phyloP scores from a whole-genome alignment of 2,888 invertebrate genomes.

The Malthinus flaveolus region DNA sequence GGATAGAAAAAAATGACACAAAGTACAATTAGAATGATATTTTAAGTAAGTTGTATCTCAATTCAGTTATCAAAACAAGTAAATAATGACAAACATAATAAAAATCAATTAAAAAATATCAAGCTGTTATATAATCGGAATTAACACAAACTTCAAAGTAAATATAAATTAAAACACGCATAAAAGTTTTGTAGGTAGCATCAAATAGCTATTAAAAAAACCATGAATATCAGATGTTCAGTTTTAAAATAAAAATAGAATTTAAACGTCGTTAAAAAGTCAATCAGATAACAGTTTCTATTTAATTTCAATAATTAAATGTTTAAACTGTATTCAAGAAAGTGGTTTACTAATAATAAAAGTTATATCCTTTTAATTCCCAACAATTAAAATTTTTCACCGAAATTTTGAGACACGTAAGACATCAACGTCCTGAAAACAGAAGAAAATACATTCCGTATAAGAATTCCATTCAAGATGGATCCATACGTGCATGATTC shows the following conservation, averaged over 20 bases:
- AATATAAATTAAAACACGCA: conserved; percentile 25
- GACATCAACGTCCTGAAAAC: not conserved
- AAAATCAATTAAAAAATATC: conserved; percentile 31
- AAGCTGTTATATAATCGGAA: conserved; percentile 28
- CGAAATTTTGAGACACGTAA: too few relatives aligned
- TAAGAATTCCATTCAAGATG: too few relatives aligned
- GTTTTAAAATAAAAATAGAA: conserved; percentile 14
- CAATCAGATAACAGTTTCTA: conserved; percentile 8
- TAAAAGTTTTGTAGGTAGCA: conserved; percentile 28
- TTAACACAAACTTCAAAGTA: conserved; percentile 23
- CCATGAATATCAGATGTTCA: conserved; percentile 12
- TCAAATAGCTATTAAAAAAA: conserved; percentile 15
- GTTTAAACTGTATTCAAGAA: not conserved
- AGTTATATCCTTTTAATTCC: not conserved
- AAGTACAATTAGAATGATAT: too few relatives aligned
- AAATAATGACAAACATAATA: conserved; percentile 19
- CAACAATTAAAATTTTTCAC: not conserved
- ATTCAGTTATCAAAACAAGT: conserved; percentile 16
- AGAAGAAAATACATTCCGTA: too few relatives aligned
- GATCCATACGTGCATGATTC: too few relatives aligned
- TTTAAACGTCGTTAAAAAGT: conserved; percentile 11
- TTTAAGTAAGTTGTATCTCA: conserved; percentile 8
- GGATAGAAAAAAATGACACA: too few relatives aligned
- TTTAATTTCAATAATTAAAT: conserved; percentile 22
- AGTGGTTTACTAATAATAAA: conserved; percentile 1